Evolutionary conservation across 1,140 invertebrate genomes (phyloP).

Genomic region (Zaprionus vittiger): DNA sequence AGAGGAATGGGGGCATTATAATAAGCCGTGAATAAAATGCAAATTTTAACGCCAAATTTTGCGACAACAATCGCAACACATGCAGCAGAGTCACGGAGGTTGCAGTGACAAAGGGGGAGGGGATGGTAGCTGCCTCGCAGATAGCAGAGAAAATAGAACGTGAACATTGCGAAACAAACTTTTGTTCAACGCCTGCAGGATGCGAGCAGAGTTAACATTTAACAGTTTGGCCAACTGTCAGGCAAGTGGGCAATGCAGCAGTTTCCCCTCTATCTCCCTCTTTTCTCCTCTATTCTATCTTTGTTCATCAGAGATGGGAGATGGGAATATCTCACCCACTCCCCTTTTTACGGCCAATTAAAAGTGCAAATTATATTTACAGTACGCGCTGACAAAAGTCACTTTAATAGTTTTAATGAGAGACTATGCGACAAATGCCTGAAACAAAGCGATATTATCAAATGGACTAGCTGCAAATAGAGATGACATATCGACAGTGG

Average conservation of each 20-base stretch:
- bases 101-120: not conserved
- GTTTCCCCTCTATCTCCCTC: not conserved
- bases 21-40: conserved; percentile 57
- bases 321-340: not conserved
- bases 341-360: conserved; percentile 53
- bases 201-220: conserved; percentile 41
- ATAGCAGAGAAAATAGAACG: conserved; percentile 26
- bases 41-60: conserved; percentile 49
- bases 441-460: not conserved
- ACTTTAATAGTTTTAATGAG: not conserved
- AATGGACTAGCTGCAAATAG: not conserved
- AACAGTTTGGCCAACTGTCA: conserved; percentile 46
- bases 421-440: not conserved
- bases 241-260: not conserved
- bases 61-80: conserved; percentile 50
- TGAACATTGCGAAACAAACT: conserved; percentile 51
- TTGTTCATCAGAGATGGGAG: not conserved
- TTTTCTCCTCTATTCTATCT: not conserved
- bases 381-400: conserved; percentile 15
- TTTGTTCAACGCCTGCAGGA: conserved; percentile 42
- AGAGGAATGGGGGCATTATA: conserved; percentile 20
- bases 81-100: conserved; percentile 9
- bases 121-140: not conserved
- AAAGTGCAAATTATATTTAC: conserved; percentile 64
- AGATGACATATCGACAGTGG: too few species aligned